These are phyloP conservation scores for Porites lutea DNA, from an alignment of 64 coral and sea anemone genomes.

Conservation along the genomic window DNA sequence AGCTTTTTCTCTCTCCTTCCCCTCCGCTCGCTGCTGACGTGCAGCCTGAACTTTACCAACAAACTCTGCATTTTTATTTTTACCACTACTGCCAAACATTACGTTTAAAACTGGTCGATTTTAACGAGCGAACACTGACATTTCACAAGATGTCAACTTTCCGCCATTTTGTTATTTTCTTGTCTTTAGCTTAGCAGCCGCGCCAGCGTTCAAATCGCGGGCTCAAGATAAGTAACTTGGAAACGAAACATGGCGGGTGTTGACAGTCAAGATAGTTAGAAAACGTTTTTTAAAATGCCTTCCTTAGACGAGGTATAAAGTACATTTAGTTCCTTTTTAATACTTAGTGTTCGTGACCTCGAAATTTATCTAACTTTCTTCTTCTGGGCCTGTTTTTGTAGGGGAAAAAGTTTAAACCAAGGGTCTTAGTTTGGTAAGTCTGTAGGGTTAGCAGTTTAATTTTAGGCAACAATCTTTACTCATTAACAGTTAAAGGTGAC, in stretches of 20 bases:
- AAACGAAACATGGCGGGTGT: constrained; percentile 71
- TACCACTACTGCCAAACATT: constrained; percentile 67
- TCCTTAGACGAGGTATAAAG: constrained; percentile 51
- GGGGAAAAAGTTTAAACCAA: constrained; percentile 68
- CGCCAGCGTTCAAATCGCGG: constrained; percentile 22
- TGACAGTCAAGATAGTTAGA: neutral
- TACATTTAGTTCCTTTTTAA: neutral
- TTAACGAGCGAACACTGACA: neutral
- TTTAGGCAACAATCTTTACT: neutral
- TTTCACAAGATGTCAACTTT: neutral
- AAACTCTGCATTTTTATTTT: constrained; percentile 48
- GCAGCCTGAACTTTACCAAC: constrained; percentile 73
- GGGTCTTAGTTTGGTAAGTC: constrained; percentile 64
- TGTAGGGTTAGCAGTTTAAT: neutral
- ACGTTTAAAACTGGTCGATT: constrained; percentile 9
- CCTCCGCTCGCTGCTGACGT: constrained; percentile 72
- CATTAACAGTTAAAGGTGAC: neutral
- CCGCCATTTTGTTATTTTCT: constrained; percentile 37
- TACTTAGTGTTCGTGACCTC: neutral
- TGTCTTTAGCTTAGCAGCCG: neutral
- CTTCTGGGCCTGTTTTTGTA: neutral
- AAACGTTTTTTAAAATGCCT: constrained; percentile 44
- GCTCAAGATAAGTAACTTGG: constrained; percentile 43
- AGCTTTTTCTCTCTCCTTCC: constrained; percentile 74
- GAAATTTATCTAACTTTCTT: neutral